These are phyloP conservation scores for Diarsia dahlii DNA, from an alignment of 2,888 invertebrate species.

Conservation along the genomic window DNA sequence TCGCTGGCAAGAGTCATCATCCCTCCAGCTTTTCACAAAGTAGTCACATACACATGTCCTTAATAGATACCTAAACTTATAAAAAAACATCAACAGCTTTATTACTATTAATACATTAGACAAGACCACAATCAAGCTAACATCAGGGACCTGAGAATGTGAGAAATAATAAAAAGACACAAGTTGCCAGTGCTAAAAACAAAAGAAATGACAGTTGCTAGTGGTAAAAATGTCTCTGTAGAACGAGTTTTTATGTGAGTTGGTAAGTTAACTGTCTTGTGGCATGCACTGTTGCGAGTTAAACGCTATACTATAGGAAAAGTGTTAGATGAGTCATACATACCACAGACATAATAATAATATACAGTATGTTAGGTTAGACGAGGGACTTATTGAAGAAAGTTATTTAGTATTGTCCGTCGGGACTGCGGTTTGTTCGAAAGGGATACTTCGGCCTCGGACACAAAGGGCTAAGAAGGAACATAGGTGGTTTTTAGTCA, in stretches of 20 bases:
- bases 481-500: too few species aligned
- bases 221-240: constrained; percentile 39
- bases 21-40: not conserved
- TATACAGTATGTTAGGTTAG: too few species aligned
- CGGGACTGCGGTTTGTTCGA: too few species aligned
- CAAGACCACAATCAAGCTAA: not conserved
- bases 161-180: constrained; percentile 17
- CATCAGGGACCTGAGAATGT: not conserved
- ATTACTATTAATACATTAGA: not conserved
- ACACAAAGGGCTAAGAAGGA: too few species aligned
- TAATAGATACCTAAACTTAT: not conserved
- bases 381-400: too few species aligned
- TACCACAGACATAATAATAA: too few species aligned
- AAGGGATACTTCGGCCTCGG: too few species aligned
- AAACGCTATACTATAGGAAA: constrained; percentile 17
- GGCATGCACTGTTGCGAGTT: constrained; percentile 43
- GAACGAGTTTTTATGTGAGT: constrained; percentile 32
- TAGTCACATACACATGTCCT: not conserved
- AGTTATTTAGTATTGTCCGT: too few species aligned
- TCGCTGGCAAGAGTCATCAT: not conserved
- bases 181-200: constrained; percentile 32
- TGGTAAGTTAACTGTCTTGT: constrained; percentile 35
- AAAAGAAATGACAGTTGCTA: constrained; percentile 17
- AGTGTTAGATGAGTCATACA: constrained; percentile 19
- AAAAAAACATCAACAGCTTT: not conserved